Percentiles rank a stretch among this genome's conserved stretches.
Conservation (phyloP, 2,113 vertebrate genomes). For the Barbus barbus region DNA sequence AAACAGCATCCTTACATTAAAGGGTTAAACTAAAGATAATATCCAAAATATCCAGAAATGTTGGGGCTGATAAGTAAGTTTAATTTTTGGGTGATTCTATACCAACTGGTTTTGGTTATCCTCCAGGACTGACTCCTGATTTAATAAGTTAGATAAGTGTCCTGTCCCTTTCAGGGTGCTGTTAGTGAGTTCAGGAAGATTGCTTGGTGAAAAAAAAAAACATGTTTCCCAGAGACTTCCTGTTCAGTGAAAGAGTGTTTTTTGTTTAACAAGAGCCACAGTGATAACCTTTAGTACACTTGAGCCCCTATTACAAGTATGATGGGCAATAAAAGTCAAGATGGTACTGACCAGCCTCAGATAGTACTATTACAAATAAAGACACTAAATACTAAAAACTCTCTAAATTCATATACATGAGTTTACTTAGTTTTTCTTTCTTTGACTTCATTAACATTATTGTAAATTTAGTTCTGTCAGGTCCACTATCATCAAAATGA, state of each 20-base stretch:
- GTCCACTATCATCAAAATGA: too few relatives aligned
- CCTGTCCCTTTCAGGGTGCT: neutral
- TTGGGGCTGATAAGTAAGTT: neutral
- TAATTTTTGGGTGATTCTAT: neutral
- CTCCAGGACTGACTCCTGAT: neutral
- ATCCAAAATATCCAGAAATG: neutral
- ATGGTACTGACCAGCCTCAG: conserved; percentile 15
- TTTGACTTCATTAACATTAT: neutral
- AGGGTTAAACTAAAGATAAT: neutral
- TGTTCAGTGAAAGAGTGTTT: conserved; percentile 36
- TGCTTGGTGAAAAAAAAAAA: neutral
- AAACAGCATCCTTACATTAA: neutral
- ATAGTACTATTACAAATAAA: neutral
- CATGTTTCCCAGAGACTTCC: neutral
- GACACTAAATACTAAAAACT: neutral
- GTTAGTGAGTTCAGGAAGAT: neutral
- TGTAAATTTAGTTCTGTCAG: too few relatives aligned
- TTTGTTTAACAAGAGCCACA: conserved; percentile 33
- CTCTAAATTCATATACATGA: neutral
- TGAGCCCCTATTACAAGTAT: conserved; percentile 49
- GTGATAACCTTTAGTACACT: conserved; percentile 53
- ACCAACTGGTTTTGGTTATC: neutral
- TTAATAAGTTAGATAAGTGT: neutral
- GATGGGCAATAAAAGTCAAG: conserved; percentile 40
- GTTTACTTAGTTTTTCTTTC: too few relatives aligned